Conservation (phyloP, 2,113 vertebrate genomes). For the Anser cygnoides region DNA sequence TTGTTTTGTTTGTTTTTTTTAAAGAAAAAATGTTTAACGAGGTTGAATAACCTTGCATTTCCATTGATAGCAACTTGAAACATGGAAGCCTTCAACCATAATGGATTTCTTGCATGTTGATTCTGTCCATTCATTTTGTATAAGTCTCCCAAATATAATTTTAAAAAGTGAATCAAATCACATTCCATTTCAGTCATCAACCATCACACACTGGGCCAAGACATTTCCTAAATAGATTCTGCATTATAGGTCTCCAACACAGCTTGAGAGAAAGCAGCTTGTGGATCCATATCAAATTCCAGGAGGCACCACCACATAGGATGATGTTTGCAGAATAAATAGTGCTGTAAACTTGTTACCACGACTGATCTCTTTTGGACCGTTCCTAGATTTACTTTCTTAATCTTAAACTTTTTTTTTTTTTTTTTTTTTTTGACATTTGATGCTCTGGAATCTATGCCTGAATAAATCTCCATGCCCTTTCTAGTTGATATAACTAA, state of each 20-base stretch:
- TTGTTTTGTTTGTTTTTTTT: too few species aligned
- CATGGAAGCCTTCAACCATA: background rate
- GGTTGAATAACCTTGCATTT: background rate
- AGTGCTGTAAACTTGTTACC: background rate
- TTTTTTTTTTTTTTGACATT: conserved; percentile 63
- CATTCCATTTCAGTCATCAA: background rate
- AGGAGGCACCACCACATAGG: background rate
- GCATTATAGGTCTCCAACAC: background rate
- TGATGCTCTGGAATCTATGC: conserved; percentile 41
- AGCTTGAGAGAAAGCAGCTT: background rate
- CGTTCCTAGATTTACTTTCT: conserved; percentile 20
- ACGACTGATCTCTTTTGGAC: background rate
- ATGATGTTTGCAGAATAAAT: background rate
- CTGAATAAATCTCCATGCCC: conserved; percentile 59
- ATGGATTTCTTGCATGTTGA: background rate
- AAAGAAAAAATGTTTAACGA: too few species aligned
- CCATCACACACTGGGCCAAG: background rate
- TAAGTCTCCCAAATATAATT: background rate
- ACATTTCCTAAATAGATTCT: background rate
- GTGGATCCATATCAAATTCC: background rate
- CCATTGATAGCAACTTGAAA: background rate
- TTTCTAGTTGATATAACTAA: conserved; percentile 54
- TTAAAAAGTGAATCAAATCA: background rate
- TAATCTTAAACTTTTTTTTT: background rate
- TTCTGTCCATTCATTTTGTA: background rate